These are phyloP conservation scores for Calephelis perditalis DNA, from an alignment of 2,888 invertebrate genomes.

Conservation along the genomic window DNA sequence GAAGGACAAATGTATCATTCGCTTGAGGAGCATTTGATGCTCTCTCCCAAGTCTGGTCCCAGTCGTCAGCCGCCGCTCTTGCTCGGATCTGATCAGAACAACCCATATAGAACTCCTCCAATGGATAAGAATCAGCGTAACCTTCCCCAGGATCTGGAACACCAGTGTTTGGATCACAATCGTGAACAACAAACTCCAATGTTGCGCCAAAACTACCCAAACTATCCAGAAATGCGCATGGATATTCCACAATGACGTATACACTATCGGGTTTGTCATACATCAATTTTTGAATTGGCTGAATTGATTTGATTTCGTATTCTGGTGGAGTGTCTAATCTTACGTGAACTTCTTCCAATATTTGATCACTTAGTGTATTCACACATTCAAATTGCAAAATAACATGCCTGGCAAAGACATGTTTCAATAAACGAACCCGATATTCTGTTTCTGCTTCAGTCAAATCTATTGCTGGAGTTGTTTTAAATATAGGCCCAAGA, in stretches of 20 bases:
- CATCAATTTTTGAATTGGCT: constrained; percentile 86
- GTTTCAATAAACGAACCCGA: constrained; percentile 93
- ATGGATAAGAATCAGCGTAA: constrained; percentile 96
- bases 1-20: constrained; percentile 95
- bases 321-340: constrained; percentile 90
- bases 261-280: constrained; percentile 93
- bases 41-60: constrained; percentile 87
- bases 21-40: constrained; percentile 84
- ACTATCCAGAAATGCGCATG: constrained; percentile 76
- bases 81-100: constrained; percentile 61
- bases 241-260: constrained; percentile 87
- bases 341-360: constrained; percentile 94
- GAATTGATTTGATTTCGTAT: constrained; percentile 84
- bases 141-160: constrained; percentile 96
- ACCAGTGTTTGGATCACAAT: constrained; percentile 97
- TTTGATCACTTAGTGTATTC: constrained; percentile 96
- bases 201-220: constrained; percentile 92
- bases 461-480: constrained; percentile 89
- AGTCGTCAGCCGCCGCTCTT: constrained; percentile 50
- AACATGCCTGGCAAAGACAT: constrained; percentile 90
- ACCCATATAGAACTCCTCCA: constrained; percentile 86
- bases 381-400: constrained; percentile 97
- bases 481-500: constrained; percentile 92
- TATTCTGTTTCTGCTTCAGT: constrained; percentile 99
- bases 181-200: constrained; percentile 95